Evolutionary conservation across 2,888 invertebrate genomes (phyloP).

Genomic region (Pediacus dermestoides): DNA sequence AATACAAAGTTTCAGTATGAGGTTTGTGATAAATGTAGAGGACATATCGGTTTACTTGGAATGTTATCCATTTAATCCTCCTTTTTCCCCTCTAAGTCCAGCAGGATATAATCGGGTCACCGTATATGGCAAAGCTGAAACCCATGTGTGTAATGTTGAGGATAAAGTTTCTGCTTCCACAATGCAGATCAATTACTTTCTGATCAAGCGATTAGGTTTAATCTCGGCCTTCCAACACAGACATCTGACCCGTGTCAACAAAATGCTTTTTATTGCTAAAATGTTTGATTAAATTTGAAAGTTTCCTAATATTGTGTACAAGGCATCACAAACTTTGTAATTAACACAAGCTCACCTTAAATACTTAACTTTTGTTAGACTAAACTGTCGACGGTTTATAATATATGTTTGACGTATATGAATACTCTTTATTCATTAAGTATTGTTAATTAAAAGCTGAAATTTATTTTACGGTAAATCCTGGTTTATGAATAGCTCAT

Average conservation of each 20-base stretch:
- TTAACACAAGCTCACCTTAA: slow-evolving; percentile 6
- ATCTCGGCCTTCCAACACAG: slow-evolving; percentile 38
- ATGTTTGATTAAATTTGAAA: slow-evolving; percentile 36
- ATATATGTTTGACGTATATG: not conserved
- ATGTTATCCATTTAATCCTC: slow-evolving; percentile 23
- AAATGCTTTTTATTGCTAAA: slow-evolving; percentile 37
- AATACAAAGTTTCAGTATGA: not conserved
- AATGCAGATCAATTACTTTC: slow-evolving; percentile 46
- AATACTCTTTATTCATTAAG: not conserved
- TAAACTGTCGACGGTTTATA: too few relatives aligned
- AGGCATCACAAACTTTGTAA: slow-evolving; percentile 7
- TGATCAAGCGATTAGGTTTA: slow-evolving; percentile 43
- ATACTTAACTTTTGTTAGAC: not conserved
- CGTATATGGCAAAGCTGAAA: slow-evolving; percentile 17
- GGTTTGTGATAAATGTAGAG: slow-evolving; percentile 5
- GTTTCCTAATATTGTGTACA: slow-evolving; percentile 28
- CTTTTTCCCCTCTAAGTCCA: slow-evolving; percentile 29
- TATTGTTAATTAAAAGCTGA: slow-evolving; percentile 1
- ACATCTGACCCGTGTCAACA: slow-evolving; percentile 39
- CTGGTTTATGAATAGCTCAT: too few relatives aligned
- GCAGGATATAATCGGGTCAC: slow-evolving; percentile 28
- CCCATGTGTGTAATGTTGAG: slow-evolving; percentile 26
- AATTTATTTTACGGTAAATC: slow-evolving; percentile 1
- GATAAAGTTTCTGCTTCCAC: slow-evolving; percentile 35
- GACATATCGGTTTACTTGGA: slow-evolving; percentile 13